phyloP scores from a whole-genome alignment of 2,797 vertebrate species.

The Acestrorhynchus altus region DNA sequence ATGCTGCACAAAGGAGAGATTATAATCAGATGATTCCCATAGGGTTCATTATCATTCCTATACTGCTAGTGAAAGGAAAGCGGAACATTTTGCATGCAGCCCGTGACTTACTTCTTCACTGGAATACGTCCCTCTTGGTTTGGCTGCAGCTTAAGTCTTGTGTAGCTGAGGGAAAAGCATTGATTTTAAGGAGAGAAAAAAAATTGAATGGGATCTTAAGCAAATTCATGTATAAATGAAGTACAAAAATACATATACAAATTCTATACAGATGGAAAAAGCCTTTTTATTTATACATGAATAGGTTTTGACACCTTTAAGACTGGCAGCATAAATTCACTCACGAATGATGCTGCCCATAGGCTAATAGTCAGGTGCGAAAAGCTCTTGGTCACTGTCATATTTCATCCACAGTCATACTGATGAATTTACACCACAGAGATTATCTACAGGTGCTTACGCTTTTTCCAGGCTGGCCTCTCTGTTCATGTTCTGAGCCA shows the following conservation, averaged over 20 bases:
- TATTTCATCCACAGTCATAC: conserved; percentile 16
- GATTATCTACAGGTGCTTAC: conserved; percentile 82
- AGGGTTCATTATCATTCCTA: neutral
- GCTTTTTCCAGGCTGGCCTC: conserved; percentile 95
- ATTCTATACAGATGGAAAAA: neutral
- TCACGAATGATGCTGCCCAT: conserved; percentile 17
- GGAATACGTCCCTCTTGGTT: conserved; percentile 93
- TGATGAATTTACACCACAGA: conserved; percentile 28
- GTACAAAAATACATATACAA: neutral
- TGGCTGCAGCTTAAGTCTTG: conserved; percentile 91
- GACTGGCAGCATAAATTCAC: conserved; percentile 7
- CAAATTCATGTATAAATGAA: neutral
- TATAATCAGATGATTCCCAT: conserved; percentile 4
- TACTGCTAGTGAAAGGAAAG: neutral
- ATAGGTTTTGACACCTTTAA: conserved; percentile 20
- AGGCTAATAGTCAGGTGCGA: conserved; percentile 48
- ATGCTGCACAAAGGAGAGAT: conserved; percentile 79
- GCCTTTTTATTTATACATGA: neutral
- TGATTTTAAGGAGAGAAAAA: neutral
- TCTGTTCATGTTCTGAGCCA: conserved; percentile 96
- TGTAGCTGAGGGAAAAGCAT: conserved; percentile 68
- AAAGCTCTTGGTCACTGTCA: conserved; percentile 33
- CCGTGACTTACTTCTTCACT: conserved; percentile 91
- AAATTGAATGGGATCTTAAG: neutral
- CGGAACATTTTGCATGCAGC: neutral